Evolutionary conservation across 2,888 invertebrate genomes (phyloP).

Genomic region (Lamellibrachia columna): DNA sequence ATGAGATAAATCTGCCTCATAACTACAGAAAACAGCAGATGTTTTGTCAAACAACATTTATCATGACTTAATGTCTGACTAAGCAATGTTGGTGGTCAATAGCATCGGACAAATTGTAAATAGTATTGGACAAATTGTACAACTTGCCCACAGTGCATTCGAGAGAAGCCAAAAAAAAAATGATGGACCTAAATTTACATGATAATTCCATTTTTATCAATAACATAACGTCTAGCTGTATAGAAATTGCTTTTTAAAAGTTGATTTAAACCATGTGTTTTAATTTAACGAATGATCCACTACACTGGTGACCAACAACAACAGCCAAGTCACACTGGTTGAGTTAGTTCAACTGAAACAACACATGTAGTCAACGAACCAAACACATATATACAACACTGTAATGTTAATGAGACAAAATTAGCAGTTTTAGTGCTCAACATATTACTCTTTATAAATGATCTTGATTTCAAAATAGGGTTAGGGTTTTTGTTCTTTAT

Average conservation of each 20-base stretch:
- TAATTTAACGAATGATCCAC: neutral
- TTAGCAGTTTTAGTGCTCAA: neutral
- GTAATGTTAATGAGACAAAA: neutral
- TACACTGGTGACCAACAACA: neutral
- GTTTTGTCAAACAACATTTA: neutral
- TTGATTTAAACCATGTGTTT: neutral
- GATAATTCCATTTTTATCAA: too few species aligned
- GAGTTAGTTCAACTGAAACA: neutral
- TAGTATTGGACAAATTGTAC: neutral
- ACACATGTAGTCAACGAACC: neutral
- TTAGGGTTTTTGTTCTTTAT: too few species aligned
- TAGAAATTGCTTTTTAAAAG: neutral
- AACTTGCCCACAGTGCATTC: neutral
- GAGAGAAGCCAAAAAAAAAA: neutral
- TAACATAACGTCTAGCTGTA: neutral
- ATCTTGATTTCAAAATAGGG: too few species aligned
- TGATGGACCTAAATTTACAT: neutral
- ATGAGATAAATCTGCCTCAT: neutral
- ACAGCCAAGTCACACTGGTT: neutral
- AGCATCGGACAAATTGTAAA: neutral
- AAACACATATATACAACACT: neutral
- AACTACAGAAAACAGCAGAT: neutral
- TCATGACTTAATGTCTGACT: neutral
- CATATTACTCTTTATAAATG: neutral
- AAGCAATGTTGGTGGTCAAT: neutral